Percentiles rank a stretch among this genome's conserved stretches.
Conservation (phyloP, 2,797 vertebrate genomes). For the Vespertilio murinus region DNA sequence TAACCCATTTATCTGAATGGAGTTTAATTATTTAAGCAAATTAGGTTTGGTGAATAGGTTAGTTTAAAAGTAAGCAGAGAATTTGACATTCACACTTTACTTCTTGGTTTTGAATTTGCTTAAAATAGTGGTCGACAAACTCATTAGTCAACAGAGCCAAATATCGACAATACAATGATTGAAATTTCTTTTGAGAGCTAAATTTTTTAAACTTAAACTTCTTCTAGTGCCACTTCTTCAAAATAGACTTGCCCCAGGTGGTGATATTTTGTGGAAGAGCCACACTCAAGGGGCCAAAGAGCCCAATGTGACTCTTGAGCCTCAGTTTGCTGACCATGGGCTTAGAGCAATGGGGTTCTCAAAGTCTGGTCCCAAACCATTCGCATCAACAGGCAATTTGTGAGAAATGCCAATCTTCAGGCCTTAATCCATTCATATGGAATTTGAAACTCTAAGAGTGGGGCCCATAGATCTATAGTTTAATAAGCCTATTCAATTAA, state of each 20-base stretch:
- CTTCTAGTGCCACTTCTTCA: no score
- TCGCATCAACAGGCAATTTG: background rate
- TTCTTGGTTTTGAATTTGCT: constrained; percentile 35
- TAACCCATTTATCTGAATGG: background rate
- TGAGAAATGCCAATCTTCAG: background rate
- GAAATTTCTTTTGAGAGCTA: no score
- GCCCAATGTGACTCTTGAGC: no score
- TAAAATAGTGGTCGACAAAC: no score
- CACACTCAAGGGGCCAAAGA: no score
- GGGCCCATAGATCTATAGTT: background rate
- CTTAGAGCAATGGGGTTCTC: background rate
- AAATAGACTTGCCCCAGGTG: no score
- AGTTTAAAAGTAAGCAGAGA: background rate
- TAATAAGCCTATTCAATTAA: background rate
- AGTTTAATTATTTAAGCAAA: background rate
- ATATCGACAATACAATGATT: no score
- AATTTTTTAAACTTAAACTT: no score
- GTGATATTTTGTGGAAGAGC: no score
- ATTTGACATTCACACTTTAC: background rate
- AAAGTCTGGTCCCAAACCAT: background rate
- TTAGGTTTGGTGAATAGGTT: background rate
- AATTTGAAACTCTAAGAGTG: background rate
- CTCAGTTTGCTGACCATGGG: no score
- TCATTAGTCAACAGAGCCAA: no score
- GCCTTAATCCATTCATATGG: background rate